Evolutionary conservation across 2,113 vertebrate species (phyloP).

Genomic region (Patagioenas fasciata): DNA sequence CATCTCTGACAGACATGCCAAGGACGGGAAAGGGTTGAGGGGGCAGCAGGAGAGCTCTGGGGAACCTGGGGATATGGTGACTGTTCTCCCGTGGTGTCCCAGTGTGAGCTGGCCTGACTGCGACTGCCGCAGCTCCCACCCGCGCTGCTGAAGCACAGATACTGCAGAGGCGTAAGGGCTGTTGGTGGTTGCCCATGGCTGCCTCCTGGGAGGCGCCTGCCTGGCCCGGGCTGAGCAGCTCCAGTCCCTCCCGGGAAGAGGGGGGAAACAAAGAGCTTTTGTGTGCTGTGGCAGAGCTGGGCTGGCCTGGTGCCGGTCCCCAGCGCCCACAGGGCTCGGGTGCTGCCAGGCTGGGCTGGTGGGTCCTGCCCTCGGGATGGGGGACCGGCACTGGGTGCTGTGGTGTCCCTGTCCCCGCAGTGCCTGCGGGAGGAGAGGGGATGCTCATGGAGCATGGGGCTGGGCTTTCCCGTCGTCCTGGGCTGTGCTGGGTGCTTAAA

Average conservation of each 20-base stretch:
- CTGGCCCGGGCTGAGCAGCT: background rate
- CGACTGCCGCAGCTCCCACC: background rate
- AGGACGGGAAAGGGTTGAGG: background rate
- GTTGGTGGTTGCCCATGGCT: accelerated
- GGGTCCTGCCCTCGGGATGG: background rate
- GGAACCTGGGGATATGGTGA: background rate
- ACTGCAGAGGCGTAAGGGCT: accelerated
- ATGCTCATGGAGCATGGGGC: background rate
- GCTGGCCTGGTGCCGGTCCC: background rate
- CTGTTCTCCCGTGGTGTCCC: background rate
- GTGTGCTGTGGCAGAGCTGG: background rate
- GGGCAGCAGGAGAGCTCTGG: background rate
- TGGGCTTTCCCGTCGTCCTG: background rate
- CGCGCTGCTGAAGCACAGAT: background rate
- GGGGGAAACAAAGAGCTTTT: constrained; percentile 19
- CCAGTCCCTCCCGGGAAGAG: background rate
- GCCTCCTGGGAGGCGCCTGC: accelerated
- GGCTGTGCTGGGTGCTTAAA: background rate
- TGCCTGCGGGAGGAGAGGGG: background rate
- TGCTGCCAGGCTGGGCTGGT: background rate
- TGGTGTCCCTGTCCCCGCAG: accelerated
- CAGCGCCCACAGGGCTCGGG: accelerated
- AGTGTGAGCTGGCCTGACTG: too few relatives aligned
- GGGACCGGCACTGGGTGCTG: background rate
- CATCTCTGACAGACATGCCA: accelerated